Base-by-base conservation (phyloP, 2,888 invertebrate genomes). In the Dynastes tityus region DNA sequence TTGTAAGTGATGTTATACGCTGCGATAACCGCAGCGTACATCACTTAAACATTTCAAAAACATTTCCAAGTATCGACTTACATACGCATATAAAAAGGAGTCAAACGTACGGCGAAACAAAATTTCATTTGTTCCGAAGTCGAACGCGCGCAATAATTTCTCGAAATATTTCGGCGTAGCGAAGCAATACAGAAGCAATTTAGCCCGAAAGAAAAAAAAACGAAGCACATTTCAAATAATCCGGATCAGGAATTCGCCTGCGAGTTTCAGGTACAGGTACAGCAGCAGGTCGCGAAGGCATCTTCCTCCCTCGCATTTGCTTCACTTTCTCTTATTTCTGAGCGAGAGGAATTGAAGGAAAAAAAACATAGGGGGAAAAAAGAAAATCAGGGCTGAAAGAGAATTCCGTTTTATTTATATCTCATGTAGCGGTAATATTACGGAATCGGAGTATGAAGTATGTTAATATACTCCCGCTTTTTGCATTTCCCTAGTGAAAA, bases 371-470 rank as follows among this genome's bases (percentile, higher is more conserved):
- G 2, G 64, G 64, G 40, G 8, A 37, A 13, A 5, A 37, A 8
- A 32, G 40, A 64, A 32, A 64, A 32, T 64, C 64, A 32, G n/a
- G 37, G n/a, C 13, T 37, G 37, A 64, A 64, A 64, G 37, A 3
- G 32, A 64, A 64, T 64, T 64, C 32, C n/a, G 40, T 40, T 64
- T 64, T 37, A 64, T 64, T 37, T 40, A 64, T 32, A 37, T 37
- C 32, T 64, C 40, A 64, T 37, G 32, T 32, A 64, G 8, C 32
- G 32, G 16, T 64, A 64, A n/a, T 32, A 64, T 64, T 64, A 40
- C 32, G 32, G 16, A 64, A 22, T 9, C 27, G 2, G 22, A 2
- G 4, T 22, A 29, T 27, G 22, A 9, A 29, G 58, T 5, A 6
- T 27, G 3, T 61, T 61, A 8, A 61, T 61, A 27, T 27, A 27